Base-by-base conservation (phyloP, 1,140 invertebrate species). In the Nasonia longicornis region DNA sequence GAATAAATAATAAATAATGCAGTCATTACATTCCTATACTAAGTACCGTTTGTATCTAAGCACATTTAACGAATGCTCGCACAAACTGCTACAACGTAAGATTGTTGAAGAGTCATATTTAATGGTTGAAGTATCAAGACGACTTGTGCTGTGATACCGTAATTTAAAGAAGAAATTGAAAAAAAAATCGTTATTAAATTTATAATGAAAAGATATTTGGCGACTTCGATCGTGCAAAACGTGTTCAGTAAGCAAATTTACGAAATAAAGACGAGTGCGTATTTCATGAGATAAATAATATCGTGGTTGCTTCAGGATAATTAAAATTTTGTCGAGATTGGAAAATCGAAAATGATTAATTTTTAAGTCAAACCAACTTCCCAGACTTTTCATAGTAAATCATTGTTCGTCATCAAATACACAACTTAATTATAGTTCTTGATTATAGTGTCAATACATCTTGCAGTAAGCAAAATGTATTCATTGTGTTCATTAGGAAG, bases 11-110 rank as follows among this genome's bases (percentile, higher is more conserved):
- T 77, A 48, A 63, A n/a, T 16, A 78, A 45, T 63, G 31, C 70
- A 82, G 52, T 74, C 35, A 71, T 79, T 82, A 82, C 81, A 82
- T 82, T 82, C 81, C 77, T 82, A 79, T 82, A 75, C 71, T 52
- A 69, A 79, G 72, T 82, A 82, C 77, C 81, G 69, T 70, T 78
- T 71, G 20, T 66, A 79, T 75, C 45, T 82, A 79, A 79, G 81
- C 63, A 81, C 69, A 77, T 64, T 81, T 70, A 70, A 69, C 29
- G 20, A 81, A 78, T 74, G 42, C 38, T 79, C 77, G 72, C 71
- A 76, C 77, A 79, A 79, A 48, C 42, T 79, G 52, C 64, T 70
- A 76, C 77, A 79, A 82, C 8, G 63, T 81, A 81, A 79, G 76
- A 82, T 82, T 82, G 77, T 79, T 75, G 67, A 82, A 67, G 74